phyloP scores from a whole-genome alignment of 2,113 vertebrate genomes.

The Rhipidura dahli region DNA sequence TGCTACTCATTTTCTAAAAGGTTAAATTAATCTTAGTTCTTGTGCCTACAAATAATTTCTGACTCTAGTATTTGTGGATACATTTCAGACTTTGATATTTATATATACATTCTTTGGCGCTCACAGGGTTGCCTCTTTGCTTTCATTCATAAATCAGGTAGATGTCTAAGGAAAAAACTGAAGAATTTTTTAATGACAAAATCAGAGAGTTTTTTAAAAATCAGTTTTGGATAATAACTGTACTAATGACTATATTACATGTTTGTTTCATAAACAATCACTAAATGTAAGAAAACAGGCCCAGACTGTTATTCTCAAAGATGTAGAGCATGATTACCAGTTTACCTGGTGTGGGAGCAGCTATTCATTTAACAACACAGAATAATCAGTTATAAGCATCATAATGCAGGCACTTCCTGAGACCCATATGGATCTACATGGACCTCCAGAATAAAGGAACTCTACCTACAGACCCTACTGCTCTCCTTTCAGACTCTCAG shows the following conservation, averaged over 20 bases:
- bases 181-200: not conserved
- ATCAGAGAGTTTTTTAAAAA: not conserved
- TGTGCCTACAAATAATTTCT: constrained; percentile 13
- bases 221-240: not conserved
- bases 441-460: not conserved
- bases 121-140: not conserved
- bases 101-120: not conserved
- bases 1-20: not conserved
- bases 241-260: not conserved
- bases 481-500: not conserved
- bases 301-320: not conserved
- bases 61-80: not conserved
- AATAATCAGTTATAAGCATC: not conserved
- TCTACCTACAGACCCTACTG: not conserved
- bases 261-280: not conserved
- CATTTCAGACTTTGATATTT: not conserved
- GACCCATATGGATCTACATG: not conserved
- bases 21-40: constrained; percentile 17
- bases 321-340: not conserved
- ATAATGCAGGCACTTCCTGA: not conserved
- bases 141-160: not conserved
- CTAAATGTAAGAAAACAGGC: not conserved
- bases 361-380: not conserved
- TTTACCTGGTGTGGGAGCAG: not conserved
- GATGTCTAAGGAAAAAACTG: not conserved